phyloP scores from a whole-genome alignment of 2,888 invertebrate species.

The Andrena fulva region DNA sequence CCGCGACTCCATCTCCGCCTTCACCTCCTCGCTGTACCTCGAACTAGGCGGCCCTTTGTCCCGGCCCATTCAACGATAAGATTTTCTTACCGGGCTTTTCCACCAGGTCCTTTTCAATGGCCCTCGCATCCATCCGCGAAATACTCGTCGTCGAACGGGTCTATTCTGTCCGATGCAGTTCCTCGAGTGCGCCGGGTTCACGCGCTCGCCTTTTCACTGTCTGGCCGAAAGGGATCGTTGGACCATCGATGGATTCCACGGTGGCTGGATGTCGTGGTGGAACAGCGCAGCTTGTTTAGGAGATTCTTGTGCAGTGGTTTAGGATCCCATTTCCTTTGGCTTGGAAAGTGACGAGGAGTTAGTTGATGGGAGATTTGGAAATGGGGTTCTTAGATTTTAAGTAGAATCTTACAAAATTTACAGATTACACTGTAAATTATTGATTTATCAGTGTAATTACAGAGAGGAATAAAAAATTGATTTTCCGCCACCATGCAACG shows the following conservation, averaged over 20 bases:
- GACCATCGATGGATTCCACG: background rate
- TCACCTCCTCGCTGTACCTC: slow-evolving; percentile 1
- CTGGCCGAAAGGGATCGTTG: background rate
- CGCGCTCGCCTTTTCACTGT: slow-evolving; percentile 24
- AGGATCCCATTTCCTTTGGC: too few relatives aligned
- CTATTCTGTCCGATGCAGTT: slow-evolving; percentile 13
- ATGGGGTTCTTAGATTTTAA: too few relatives aligned
- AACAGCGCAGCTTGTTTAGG: background rate
- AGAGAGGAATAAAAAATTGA: too few relatives aligned
- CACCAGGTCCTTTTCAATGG: slow-evolving; percentile 42
- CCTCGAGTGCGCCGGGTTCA: slow-evolving; percentile 13
- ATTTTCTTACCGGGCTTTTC: slow-evolving; percentile 47
- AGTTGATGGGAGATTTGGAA: too few relatives aligned
- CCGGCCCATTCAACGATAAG: slow-evolving; percentile 48
- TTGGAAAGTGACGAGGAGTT: too few relatives aligned
- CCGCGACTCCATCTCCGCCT: background rate
- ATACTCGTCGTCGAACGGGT: slow-evolving; percentile 22
- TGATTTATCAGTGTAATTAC: too few relatives aligned
- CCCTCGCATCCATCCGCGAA: slow-evolving; percentile 36
- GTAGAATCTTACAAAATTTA: too few relatives aligned
- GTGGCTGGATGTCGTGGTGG: background rate
- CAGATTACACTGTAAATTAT: too few relatives aligned
- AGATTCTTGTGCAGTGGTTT: too few relatives aligned
- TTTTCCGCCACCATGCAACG: too few relatives aligned
- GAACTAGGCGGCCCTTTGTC: slow-evolving; percentile 30